Evolutionary conservation across 2,113 vertebrate species (phyloP), one percentile per base, ranked within the genome.

Genomic region (Ptilorrhoa leucosticta): DNA sequence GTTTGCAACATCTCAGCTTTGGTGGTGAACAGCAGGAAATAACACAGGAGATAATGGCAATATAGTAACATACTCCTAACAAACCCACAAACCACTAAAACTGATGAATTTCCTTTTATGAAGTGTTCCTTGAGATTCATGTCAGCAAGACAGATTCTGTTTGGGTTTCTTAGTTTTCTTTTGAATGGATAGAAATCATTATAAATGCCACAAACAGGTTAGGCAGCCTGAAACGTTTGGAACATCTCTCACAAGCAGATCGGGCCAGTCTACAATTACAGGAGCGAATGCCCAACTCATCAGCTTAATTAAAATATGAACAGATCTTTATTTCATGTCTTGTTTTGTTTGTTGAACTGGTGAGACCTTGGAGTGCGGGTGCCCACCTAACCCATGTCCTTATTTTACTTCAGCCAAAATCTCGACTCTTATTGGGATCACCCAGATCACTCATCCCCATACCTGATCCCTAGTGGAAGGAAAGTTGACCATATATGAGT

Each of bases 371-470:
- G 58, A 66, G 54, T 50, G 31, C 66, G 80, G 28, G 40, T 60
- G 13, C 40, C 37, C 24, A 21, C 2, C 12, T 37, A 54, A 13
- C 7, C 17, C 3, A 37, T 53, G 23, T 31, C 37, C 30, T 68
- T 76, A 15, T 64, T 88, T 90, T 80, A 10, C 53, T 92, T 72
- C 39, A 87, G 28, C n/a, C 39, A 39, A 83, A 89, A 61, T 73
- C 39, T 70, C 1, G 1, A 51, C 23, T 13, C 1, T 28, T 89
- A 31, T 24, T 0, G 2, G 13, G 17, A 42, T 65, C 28, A 33
- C 9, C 6, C 31, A 61, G 19, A 27, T 53, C 39, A 45, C 15
- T 70, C 4, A 23, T 64, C 15, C 33, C 47, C 9, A 5, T 64
- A 31, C 21, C 5, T 5, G 3, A 35, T 56, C 22, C 13, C 5